Evolutionary conservation across 2,888 invertebrate species (phyloP), one percentile per base, ranked within the genome.

Genomic region (Rambutsinella grinnellia): DNA sequence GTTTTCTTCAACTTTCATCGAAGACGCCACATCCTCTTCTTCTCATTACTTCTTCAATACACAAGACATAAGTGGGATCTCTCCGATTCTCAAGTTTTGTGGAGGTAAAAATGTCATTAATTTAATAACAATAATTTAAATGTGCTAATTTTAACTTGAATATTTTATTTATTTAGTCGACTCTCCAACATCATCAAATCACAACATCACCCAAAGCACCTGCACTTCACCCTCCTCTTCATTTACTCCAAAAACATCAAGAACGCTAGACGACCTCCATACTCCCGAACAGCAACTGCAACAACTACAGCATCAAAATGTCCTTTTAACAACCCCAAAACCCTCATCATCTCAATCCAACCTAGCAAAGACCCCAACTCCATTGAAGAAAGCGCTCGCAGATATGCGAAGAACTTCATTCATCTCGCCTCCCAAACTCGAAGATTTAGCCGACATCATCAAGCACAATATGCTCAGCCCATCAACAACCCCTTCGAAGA

Each of bases 331-430:
- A 19, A 51, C 58, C 15, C 53, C 69, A 60, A 69, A 57, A 26
- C 21, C 62, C n/a, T n/a, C n/a, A n/a, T n/a, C n/a, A 47, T 26
- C n/a, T 53, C 21, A 8, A 5, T 19, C 53, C 53, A 23, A 65
- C 5, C n/a, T 19, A 21, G 47, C 88, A 2, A 89, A 95, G 84
- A 97, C 97, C 0, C 97, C 97, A 1, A 97, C 97, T 0, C 97
- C 97, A 0, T 95, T 97, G 88, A 97, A 97, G 86, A 93, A 94
- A 82, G 96, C 96, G 0, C 89, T 96, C 84, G 95, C 94, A 0
- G 95, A 95, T 8, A 77, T 83, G 26, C 80, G 87, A 87, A 5
- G 88, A 10, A 86, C 87, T 24, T 86, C 87, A 65, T 85, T 87
- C 61, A 86, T 85, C 66, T 86, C 62, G 44, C 86, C 86, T 0